Conservation (phyloP, 2,888 invertebrate species). For the Drosophila nigricruria region DNA sequence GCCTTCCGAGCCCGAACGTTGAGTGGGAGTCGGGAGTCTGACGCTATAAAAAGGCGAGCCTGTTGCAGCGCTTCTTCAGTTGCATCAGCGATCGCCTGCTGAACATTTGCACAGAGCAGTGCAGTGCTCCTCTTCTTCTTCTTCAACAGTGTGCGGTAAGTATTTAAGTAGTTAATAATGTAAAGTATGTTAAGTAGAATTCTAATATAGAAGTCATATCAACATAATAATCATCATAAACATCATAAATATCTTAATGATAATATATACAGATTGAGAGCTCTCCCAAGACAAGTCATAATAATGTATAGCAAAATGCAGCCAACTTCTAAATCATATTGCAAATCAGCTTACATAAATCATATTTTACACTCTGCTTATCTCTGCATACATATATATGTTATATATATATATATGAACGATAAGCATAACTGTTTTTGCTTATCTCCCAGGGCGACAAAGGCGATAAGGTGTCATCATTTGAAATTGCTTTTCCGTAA, state of each 20-base stretch:
- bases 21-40: neutral
- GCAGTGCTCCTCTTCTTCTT: neutral
- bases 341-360: constrained; percentile 13
- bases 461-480: constrained; percentile 26
- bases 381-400: neutral
- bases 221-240: no score
- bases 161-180: no score
- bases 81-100: neutral
- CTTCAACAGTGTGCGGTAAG: no score
- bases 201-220: no score
- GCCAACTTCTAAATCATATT: neutral
- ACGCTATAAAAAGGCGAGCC: neutral
- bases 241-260: neutral
- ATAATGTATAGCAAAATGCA: neutral
- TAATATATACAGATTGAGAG: no score
- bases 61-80: neutral
- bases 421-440: constrained; percentile 17
- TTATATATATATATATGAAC: neutral
- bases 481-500: constrained; percentile 3
- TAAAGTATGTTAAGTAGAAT: no score
- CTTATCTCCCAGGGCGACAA: constrained; percentile 25
- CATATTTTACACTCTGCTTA: neutral
- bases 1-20: neutral
- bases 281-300: neutral
- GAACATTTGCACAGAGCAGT: neutral